Evolutionary conservation across 1,140 invertebrate genomes (phyloP), one percentile per base, ranked within the genome.

Genomic region (Plodia interpunctella): DNA sequence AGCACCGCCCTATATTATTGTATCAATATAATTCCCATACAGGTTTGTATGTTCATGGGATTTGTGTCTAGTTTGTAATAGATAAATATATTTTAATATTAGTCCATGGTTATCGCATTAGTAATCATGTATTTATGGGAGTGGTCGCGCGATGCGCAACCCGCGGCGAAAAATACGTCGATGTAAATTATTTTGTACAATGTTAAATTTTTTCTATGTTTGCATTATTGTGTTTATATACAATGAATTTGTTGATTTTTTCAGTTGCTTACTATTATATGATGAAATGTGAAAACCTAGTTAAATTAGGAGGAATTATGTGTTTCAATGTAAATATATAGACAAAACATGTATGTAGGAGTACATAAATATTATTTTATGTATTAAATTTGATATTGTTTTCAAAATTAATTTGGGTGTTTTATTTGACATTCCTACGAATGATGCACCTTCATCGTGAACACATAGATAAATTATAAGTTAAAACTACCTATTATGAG

Each of bases 311-410:
- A 77, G 61, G 74, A 87, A 84, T 76, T 82, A 84, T 85, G 78
- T 84, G 83, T 88, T 83, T 83, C 76, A 87, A 77, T 88, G 86
- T 88, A 88, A 87, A 88, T 88, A 88, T 78, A 84, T 88, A 88
- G 83, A 81, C 73, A 76, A 86, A 86, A 83, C 82, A 77, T 88
- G 82, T 87, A 84, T 87, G 86, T 87, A 86, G 86, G 76, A 74
- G 73, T 87, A 88, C 86, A 87, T 88, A 88, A 88, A 87, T 83
- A 60, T 81, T 88, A 87, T 88, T 38, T 88, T 88, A 88, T 88
- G 86, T 88, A 88, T 87, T 88, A 86, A 86, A 88, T 88, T 88
- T 88, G 86, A 88, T 88, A 88, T 88, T 88, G 83, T 88, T 88
- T 88, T 88, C 79, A 84, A 87, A 88, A 88, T 86, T 87, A 73